Base-by-base conservation (phyloP, 2,113 vertebrate species). In the Phyllostomus discolor region DNA sequence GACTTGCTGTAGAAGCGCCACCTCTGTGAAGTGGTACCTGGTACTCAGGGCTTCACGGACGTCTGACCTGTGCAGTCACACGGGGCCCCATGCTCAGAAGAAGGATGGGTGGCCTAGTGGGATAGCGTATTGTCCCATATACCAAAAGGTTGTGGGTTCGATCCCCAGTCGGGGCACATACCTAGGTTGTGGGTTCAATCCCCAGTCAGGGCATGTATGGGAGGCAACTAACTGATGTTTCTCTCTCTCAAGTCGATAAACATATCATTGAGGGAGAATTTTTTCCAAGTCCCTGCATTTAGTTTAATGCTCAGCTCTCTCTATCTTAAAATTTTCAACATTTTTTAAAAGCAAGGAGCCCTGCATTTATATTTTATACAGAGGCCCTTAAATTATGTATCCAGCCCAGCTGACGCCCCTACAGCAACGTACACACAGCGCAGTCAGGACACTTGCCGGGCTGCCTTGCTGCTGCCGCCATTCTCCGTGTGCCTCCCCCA, bases 371-470 rank as follows among this genome's bases (percentile, higher is more conserved):
- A 54, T 81, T 81, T 91, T 22, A 7, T 33, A 50, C 2, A 1
- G 8, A 38, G n/a, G 22, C 20, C 88, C 17, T 9, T 67, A 43
- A 83, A 59, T 90, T 91, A 52, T 31, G 33, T 33, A 22, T 76
- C 24, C 41, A 33, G 24, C 88, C 48, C 10, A 48, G 31, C 20
- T n/a, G 57, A 54, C 19, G 31, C 20, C 35, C 31, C 66, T 38
- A 5, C 1, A 33, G 19, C n/a, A 15, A n/a, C 10, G 10, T 10
- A 22, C 2, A 31, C 33, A 43, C 6, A 22, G 7, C 33, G 7
- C 11, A 64, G 17, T 59, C 2, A 0, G 1, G 52, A 57, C 19
- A 10, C 15, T n/a, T 28, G 2, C 2, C 19, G 33, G 19, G 57
- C 35, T 4, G 10, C 20, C 17, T 12, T 72, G 7, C 2, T 4